These are phyloP conservation scores for Charaxes varanes DNA, from an alignment of 1,140 invertebrate genomes.

Conservation along the genomic window DNA sequence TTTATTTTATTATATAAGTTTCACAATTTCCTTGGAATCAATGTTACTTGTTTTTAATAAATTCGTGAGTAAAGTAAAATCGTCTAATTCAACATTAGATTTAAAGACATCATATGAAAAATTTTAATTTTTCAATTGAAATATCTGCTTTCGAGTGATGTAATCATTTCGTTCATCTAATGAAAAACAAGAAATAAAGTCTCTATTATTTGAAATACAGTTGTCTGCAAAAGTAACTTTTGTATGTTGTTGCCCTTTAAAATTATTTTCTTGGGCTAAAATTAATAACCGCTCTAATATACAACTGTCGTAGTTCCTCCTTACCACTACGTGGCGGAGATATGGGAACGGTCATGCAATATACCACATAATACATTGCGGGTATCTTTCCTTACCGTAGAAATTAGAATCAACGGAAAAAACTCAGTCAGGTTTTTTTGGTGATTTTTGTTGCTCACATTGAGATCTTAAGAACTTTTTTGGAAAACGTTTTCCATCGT, in stretches of 20 bases:
- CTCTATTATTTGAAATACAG: constrained; percentile 38
- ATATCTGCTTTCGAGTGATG: constrained; percentile 56
- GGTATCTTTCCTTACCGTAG: no score
- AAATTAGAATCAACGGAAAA: no score
- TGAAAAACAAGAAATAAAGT: constrained; percentile 73
- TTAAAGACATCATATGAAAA: constrained; percentile 77
- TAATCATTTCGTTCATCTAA: constrained; percentile 53
- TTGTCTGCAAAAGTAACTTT: constrained; percentile 54
- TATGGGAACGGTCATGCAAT: no score
- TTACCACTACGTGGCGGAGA: no score
- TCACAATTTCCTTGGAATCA: constrained; percentile 76
- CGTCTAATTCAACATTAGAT: constrained; percentile 74
- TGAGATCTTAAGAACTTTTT: no score
- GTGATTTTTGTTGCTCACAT: no score
- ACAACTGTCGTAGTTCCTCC: constrained; percentile 59
- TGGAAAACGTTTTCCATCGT: no score
- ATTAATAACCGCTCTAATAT: constrained; percentile 57
- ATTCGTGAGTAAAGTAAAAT: constrained; percentile 65
- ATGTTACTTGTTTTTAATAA: constrained; percentile 74
- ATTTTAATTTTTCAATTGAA: constrained; percentile 54
- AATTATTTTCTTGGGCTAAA: constrained; percentile 55
- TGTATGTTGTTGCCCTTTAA: constrained; percentile 49
- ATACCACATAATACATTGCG: no score
- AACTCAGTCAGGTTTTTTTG: no score
- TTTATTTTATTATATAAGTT: no score